Evolutionary conservation across 2,888 invertebrate genomes (phyloP).

Genomic region (Eupelmus urozonus): DNA sequence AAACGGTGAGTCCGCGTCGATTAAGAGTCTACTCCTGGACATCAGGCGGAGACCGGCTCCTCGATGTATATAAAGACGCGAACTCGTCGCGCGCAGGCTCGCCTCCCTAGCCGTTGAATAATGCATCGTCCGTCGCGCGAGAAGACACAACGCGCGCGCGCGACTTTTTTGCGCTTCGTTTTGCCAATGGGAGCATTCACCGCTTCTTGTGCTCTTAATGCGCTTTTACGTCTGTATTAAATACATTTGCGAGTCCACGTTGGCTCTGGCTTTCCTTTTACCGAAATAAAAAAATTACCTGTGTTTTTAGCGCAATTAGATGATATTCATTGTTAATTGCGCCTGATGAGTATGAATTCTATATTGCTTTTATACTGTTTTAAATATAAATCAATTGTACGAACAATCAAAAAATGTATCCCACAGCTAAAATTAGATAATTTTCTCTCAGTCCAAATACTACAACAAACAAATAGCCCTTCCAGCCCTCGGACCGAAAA

Average conservation of each 20-base stretch:
- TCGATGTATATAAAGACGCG: slow-evolving; percentile 17
- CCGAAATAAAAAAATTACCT: too few relatives aligned
- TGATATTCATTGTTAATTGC: too few relatives aligned
- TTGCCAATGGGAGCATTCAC: slow-evolving; percentile 1
- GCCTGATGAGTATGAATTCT: too few relatives aligned
- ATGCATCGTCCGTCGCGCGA: slow-evolving; percentile 33
- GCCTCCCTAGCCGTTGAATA: slow-evolving; percentile 26
- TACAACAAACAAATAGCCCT: too few relatives aligned
- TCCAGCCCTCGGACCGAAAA: too few relatives aligned
- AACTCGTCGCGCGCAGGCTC: background rate
- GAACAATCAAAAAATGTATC: too few relatives aligned
- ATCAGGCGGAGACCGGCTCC: too few relatives aligned
- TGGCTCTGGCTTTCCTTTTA: background rate
- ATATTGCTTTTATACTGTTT: too few relatives aligned
- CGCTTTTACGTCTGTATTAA: slow-evolving; percentile 18
- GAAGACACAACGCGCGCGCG: slow-evolving; percentile 3
- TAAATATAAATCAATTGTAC: too few relatives aligned
- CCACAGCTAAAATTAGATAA: too few relatives aligned
- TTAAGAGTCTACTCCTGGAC: slow-evolving; percentile 6
- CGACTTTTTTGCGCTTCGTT: background rate
- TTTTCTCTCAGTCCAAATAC: too few relatives aligned
- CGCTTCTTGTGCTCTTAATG: slow-evolving; percentile 21
- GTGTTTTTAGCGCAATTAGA: too few relatives aligned
- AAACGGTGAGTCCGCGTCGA: slow-evolving; percentile 20
- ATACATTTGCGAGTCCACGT: background rate